Base-by-base conservation (phyloP, 2,113 vertebrate genomes). In the Tragelaphus imberbis region DNA sequence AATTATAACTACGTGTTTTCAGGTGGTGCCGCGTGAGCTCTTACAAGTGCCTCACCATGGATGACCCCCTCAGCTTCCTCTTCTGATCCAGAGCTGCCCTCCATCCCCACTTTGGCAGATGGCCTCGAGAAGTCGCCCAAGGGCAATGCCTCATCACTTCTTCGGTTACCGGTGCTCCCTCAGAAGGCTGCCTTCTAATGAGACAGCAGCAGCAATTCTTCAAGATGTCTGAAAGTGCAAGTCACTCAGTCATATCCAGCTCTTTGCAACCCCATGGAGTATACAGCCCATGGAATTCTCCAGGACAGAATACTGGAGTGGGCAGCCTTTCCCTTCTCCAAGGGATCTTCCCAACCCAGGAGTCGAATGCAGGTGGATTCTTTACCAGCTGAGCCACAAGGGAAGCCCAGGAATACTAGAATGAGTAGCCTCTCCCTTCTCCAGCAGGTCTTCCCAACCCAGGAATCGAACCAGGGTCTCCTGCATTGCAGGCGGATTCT, bases 391-490 rank as follows among this genome's bases (percentile, higher is more conserved):
- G 65, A 68, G n/a, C 65, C 65, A 36, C 33, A 21, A 68, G 33
- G 33, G 8, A 36, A 68, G 33, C 17, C 65, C 65, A 36, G 17
- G n/a, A 71, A 36, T 21, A 71, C 9, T 36, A 17, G 65, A 36
- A 9, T 36, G n/a, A 4, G 65, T 36, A 36, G 65, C 9, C 65
- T 36, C 21, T 71, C n/a, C 65, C 19, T 71, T 71, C 65, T 71
- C 65, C 17, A 71, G n/a, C 17, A 36, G 65, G 9, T 71, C n/a
- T 71, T 71, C 65, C 65, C 17, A 71, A 11, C 19, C n/a, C 65
- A 71, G 65, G 17, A 23, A 11, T 36, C 0, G 0, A 71, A 71
- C 65, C 0, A 0, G n/a, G n/a, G 68, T 71, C n/a, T 71, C n/a
- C n/a, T 40, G 19, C n/a, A 40, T 40, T 71, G n/a, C n/a, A 13